Base-by-base conservation (phyloP, 1,140 invertebrate genomes). In the Neelides sp. region DNA sequence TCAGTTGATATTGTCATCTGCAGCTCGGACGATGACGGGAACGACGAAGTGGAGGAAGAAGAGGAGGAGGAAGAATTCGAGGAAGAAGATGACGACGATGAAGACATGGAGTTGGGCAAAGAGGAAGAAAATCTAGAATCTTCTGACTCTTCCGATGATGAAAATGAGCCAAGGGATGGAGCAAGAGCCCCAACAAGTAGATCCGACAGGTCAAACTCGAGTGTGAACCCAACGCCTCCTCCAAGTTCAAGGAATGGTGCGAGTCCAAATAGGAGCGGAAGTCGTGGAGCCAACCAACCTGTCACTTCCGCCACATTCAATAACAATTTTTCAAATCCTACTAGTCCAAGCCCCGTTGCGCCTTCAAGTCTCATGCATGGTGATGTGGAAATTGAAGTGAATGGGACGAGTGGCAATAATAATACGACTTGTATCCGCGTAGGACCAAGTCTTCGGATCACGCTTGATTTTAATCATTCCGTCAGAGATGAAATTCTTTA, bases 31-130 rank as follows among this genome's bases (percentile, higher is more conserved):
- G 49, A 48, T 10, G 32, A 45, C 17, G 40, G 36, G 3, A 39
- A 26, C 12, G 50, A 32, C 2, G 48, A 48, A 5, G 43, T 26
- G 12, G 54, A 55, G 20, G 40, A 34, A 4, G 52, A 50, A n/a
- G 43, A 47, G 20, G 53, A 55, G n/a, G 53, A 50, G 13, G 39
- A 50, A 23, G 45, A 44, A 13, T 35, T 24, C n/a, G 41, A 52
- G 19, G 19, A 42, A 26, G 53, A 50, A 8, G 53, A 55, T 20
- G 54, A 56, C n/a, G 52, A 34, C 1, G 55, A 57, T 40, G 55
- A 57, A n/a, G 55, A 57, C 17, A 57, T 57, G 55, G 55, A 50
- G 20, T 46, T 57, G 5, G 56, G 44, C 20, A 44, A 54, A 39
- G 51, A 51, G 19, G 56, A 58, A 30, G 56, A 58, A 28, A 44